A percentile compares a stretch with the other conserved stretches of the same genome.
These are phyloP conservation scores for Esox niger DNA, from an alignment of 2,113 vertebrate species.

Conservation along the genomic window DNA sequence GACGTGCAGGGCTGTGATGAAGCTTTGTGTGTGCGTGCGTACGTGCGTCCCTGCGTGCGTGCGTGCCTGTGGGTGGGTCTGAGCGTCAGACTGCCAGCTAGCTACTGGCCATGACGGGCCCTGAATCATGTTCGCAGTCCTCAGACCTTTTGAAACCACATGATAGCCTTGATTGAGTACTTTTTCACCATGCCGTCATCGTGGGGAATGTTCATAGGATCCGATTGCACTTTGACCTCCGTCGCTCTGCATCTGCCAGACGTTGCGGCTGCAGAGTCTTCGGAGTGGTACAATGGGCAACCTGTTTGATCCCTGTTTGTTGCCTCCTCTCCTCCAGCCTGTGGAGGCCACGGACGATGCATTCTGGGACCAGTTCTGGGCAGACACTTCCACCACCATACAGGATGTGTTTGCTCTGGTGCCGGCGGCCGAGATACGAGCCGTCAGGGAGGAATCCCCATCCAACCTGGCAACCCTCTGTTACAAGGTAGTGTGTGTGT, in stretches of 20 bases:
- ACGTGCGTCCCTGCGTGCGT: too few relatives aligned
- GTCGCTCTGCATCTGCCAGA: too few relatives aligned
- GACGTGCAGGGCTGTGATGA: background rate
- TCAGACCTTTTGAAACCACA: too few relatives aligned
- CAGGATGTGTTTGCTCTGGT: constrained; percentile 96
- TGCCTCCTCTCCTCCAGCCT: constrained; percentile 67
- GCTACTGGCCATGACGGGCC: too few relatives aligned
- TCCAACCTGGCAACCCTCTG: constrained; percentile 97
- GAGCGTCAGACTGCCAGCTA: background rate
- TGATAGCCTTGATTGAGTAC: background rate
- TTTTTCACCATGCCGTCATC: background rate
- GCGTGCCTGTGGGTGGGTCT: background rate
- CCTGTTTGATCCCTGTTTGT: background rate
- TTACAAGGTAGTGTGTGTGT: constrained; percentile 83
- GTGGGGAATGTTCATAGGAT: background rate
- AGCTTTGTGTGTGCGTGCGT: background rate
- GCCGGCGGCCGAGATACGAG: constrained; percentile 93
- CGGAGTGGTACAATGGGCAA: background rate
- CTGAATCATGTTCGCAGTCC: too few relatives aligned
- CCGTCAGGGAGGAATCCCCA: constrained; percentile 93
- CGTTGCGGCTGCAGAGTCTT: background rate
- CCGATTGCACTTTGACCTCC: too few relatives aligned
- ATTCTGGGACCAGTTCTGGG: constrained; percentile 99
- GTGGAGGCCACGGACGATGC: constrained; percentile 92
- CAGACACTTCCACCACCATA: constrained; percentile 82